These are phyloP conservation scores for Parascotia fuliginaria DNA, from an alignment of 2,888 invertebrate species.

Conservation along the genomic window DNA sequence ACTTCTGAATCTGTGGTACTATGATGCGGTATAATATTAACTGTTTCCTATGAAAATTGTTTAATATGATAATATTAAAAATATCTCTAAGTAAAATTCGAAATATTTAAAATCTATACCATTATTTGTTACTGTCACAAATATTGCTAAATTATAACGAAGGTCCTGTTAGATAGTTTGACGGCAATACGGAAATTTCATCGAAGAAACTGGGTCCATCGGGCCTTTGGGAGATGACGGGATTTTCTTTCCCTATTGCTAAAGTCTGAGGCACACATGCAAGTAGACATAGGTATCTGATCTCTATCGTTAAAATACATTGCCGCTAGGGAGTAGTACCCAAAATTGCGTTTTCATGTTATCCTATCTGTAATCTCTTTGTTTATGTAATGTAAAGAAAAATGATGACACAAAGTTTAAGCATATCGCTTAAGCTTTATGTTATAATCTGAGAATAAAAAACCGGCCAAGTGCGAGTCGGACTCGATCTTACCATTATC, in stretches of 20 bases:
- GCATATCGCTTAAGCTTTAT: too few relatives aligned
- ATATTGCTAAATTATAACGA: conserved; percentile 9
- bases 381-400: too few relatives aligned
- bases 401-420: too few relatives aligned
- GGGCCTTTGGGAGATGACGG: conserved; percentile 16
- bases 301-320: conserved; percentile 4
- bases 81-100: too few relatives aligned
- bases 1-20: too few relatives aligned
- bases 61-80: too few relatives aligned
- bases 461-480: too few relatives aligned
- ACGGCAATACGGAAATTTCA: conserved; percentile 19
- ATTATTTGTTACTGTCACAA: neutral
- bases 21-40: too few relatives aligned
- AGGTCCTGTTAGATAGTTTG: conserved; percentile 13
- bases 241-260: conserved; percentile 16
- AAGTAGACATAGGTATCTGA: conserved; percentile 3
- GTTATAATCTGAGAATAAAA: too few relatives aligned
- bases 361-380: conserved; percentile 4
- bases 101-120: too few relatives aligned
- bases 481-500: too few relatives aligned
- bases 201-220: conserved; percentile 17
- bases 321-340: conserved; percentile 25
- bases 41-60: too few relatives aligned
- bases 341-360: conserved; percentile 20
- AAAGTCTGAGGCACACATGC: conserved; percentile 14